A percentile compares a stretch with the other conserved stretches of the same genome.
These are phyloP conservation scores for Daubentonia madagascariensis DNA, from an alignment of 2,113 vertebrate genomes.

Conservation along the genomic window DNA sequence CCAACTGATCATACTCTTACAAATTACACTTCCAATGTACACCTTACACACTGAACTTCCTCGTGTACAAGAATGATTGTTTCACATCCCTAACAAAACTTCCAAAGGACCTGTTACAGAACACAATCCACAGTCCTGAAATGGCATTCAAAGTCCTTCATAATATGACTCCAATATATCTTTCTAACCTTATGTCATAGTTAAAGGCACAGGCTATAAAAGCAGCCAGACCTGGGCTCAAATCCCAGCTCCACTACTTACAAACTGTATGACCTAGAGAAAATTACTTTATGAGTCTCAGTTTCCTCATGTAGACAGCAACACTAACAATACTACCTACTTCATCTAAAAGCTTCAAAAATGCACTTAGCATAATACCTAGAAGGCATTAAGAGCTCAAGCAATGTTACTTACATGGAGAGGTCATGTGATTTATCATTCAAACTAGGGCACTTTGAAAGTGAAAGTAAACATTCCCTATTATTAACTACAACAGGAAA, in stretches of 20 bases:
- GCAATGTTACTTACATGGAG: too few species aligned
- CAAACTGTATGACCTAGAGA: neutral
- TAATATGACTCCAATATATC: neutral
- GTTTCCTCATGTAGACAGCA: neutral
- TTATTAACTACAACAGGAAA: too few species aligned
- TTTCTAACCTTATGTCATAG: too few species aligned
- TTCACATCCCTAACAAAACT: neutral
- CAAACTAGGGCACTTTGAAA: too few species aligned
- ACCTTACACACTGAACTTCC: neutral
- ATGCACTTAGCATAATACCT: too few species aligned
- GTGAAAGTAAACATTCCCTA: too few species aligned
- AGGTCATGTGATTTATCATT: too few species aligned
- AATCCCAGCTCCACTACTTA: neutral
- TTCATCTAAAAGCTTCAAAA: neutral
- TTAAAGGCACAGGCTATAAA: neutral
- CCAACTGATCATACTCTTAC: neutral
- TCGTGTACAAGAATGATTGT: neutral
- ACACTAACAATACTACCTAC: neutral
- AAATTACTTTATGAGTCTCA: neutral
- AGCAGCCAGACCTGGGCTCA: neutral
- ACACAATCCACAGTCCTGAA: neutral
- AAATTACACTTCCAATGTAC: neutral
- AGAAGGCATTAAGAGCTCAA: too few species aligned
- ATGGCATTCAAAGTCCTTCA: neutral
- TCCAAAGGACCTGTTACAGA: neutral